A percentile compares a stretch with the other conserved stretches of the same genome.
phyloP scores from a whole-genome alignment of 2,113 vertebrate species.

The Anoura caudifer region DNA sequence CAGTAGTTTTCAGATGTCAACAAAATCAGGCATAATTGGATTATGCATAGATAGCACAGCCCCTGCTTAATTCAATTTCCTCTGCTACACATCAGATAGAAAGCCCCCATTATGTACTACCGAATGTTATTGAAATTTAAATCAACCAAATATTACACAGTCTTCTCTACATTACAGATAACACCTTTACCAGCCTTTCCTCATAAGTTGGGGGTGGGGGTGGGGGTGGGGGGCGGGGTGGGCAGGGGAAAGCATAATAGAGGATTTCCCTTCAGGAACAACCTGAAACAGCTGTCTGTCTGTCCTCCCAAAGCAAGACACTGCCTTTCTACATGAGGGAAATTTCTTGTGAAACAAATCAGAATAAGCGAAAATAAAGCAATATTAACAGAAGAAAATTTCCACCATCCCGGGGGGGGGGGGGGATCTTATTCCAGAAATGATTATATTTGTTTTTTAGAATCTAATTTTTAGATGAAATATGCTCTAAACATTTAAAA shows the following conservation, averaged over 20 bases:
- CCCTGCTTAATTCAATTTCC: constrained; percentile 41
- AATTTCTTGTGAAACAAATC: constrained; percentile 76
- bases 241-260: not conserved
- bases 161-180: not conserved
- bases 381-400: not conserved
- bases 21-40: not conserved
- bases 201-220: not conserved
- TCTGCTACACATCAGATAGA: not conserved
- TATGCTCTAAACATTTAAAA: not conserved
- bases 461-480: constrained; percentile 1
- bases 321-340: constrained; percentile 68
- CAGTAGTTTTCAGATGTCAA: not conserved
- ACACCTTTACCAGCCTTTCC: constrained; percentile 34
- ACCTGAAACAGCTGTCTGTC: constrained; percentile 70
- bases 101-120: not conserved
- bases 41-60: not conserved
- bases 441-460: not conserved
- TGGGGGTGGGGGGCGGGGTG: not conserved
- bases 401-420: not conserved
- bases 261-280: constrained; percentile 71
- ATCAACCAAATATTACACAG: not conserved
- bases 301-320: constrained; percentile 62
- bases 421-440: not conserved
- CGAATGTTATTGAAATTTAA: not conserved
- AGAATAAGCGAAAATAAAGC: constrained; percentile 71